Base-by-base conservation (phyloP, 1,140 invertebrate species). In the Belonocnema kinseyi region DNA sequence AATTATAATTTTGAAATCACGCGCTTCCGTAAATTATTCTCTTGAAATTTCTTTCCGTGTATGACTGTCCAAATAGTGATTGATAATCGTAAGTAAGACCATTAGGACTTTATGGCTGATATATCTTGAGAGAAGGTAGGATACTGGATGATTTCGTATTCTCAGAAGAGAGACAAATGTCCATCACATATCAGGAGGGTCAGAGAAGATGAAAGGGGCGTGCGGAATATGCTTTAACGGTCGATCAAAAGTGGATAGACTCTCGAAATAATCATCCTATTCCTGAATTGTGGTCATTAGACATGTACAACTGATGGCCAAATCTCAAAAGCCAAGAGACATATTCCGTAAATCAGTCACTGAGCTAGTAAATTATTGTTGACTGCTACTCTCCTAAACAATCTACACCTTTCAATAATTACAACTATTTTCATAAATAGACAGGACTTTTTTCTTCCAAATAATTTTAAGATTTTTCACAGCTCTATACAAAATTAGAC, bases 121-220 rank as follows among this genome's bases (percentile, higher is more conserved):
- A 12, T 12, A 58, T 21, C 56, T 58, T 2, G 19, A 58, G 53
- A 11, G 53, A 54, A 33, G 58, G 26, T 33, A 14, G 14, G 26
- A 11, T 8, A 11, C 40, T 11, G 40, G 10, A 46, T 46, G 26
- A 16, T 33, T 66, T 66, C 21, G 58, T 46, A 66, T 66, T 66
- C 87, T 87, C 83, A 80, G 46, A 84, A 84, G 82, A 85, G 85
- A 89, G 87, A 89, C 87, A 87, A 88, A 88, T 88, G 87, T 79
- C 82, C 77, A 82, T 88, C 88, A 89, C 88, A 89, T 88, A 88
- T 89, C 88, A 88, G 82, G 81, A 82, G 78, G 77, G 78, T 78
- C 80, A 83, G 80, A 72, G 82, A 77, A 66, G 61, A 66, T 33
- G 75, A 74, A 66, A 77, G 75, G 78, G 78, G 84, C 83, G 80